Evolutionary conservation across 2,888 invertebrate genomes (phyloP).

Genomic region (Bombylius major): DNA sequence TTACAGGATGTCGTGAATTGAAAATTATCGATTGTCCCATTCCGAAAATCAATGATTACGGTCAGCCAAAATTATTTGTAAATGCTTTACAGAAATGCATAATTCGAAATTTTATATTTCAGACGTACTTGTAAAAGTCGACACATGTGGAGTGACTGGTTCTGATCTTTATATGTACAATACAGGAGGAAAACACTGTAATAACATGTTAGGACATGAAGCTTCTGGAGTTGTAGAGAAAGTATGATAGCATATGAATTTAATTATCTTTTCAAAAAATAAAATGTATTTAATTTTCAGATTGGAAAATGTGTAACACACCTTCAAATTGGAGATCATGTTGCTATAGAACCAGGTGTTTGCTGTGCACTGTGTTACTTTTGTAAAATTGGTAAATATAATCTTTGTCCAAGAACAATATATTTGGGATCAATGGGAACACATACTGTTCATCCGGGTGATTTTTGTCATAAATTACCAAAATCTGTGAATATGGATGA

Average conservation of each 20-base stretch:
- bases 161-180: slow-evolving; percentile 78
- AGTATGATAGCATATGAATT: slow-evolving; percentile 29
- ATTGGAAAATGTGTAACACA: slow-evolving; percentile 48
- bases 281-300: slow-evolving; percentile 7
- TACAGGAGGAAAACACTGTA: slow-evolving; percentile 19
- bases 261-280: neutral
- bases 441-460: slow-evolving; percentile 25
- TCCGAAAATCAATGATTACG: neutral
- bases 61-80: neutral
- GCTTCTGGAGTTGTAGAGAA: slow-evolving; percentile 66
- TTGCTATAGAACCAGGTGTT: slow-evolving; percentile 86
- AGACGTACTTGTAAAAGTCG: slow-evolving; percentile 57
- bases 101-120: slow-evolving; percentile 5
- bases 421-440: slow-evolving; percentile 26
- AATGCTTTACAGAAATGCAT: too few species aligned
- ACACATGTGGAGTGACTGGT: slow-evolving; percentile 85
- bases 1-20: neutral
- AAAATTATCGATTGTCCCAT: neutral
- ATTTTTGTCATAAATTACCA: slow-evolving; percentile 27
- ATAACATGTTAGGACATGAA: slow-evolving; percentile 75
- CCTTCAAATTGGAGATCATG: slow-evolving; percentile 69
- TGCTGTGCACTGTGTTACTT: slow-evolving; percentile 70
- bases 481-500: slow-evolving; percentile 19
- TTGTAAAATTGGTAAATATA: slow-evolving; percentile 48
- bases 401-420: slow-evolving; percentile 23